Conservation (phyloP, 23 tunicate genomes). For the Aplidium turbinatum region DNA sequence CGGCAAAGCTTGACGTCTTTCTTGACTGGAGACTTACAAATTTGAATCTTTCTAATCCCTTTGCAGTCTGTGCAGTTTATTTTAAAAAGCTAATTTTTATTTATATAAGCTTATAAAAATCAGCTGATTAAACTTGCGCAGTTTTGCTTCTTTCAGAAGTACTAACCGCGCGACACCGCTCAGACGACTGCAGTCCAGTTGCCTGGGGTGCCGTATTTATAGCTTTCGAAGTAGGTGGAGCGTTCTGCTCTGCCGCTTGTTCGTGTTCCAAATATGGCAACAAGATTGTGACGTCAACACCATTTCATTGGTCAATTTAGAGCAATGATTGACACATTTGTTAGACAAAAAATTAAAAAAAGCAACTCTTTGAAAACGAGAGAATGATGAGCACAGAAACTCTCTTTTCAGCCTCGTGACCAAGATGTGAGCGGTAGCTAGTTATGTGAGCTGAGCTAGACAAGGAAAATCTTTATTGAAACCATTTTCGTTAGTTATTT, state of each 20-base stretch:
- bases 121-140: constrained; percentile 32
- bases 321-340: constrained; percentile 25
- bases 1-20: too few species aligned
- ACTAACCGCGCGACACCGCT: constrained; percentile 47
- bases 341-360: constrained; percentile 8
- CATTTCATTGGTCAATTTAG: constrained; percentile 42
- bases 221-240: constrained; percentile 43
- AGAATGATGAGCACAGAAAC: background rate
- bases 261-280: constrained; percentile 29
- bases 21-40: too few species aligned
- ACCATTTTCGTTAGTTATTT: too few species aligned
- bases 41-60: too few species aligned
- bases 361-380: background rate
- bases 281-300: constrained; percentile 3
- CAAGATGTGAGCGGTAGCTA: too few species aligned
- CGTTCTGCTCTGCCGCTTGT: constrained; percentile 29
- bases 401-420: constrained; percentile 14
- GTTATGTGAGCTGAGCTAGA: too few species aligned
- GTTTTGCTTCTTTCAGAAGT: constrained; percentile 65
- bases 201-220: constrained; percentile 39
- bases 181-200: constrained; percentile 34
- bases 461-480: too few species aligned
- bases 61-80: too few species aligned
- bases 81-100: too few species aligned
- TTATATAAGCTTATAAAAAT: background rate